phyloP scores from a whole-genome alignment of 2,888 invertebrate genomes.

The Oscheius sp. region DNA sequence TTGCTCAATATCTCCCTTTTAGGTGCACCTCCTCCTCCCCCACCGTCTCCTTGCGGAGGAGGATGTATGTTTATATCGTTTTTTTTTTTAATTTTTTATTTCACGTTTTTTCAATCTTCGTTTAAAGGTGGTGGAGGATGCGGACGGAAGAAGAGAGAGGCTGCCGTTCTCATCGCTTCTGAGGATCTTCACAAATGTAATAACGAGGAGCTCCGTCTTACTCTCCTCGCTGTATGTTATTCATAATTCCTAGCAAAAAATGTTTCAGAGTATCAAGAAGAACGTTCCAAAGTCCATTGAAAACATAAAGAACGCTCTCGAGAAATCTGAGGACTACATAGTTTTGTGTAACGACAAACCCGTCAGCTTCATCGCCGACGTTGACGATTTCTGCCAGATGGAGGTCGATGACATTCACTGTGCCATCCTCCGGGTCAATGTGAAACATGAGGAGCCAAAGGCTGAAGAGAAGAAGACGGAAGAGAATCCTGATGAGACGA shows the following conservation, averaged over 20 bases:
- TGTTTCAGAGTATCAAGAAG: conserved; percentile 41
- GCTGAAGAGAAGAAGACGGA: conserved; percentile 15
- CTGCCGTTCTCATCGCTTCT: conserved; percentile 40
- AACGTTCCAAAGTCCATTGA: conserved; percentile 39
- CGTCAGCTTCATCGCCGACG: conserved; percentile 48
- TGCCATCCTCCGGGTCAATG: conserved; percentile 44
- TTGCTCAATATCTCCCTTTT: background rate
- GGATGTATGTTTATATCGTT: background rate
- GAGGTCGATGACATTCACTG: conserved; percentile 46
- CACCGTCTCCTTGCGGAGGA: background rate
- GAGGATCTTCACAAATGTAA: conserved; percentile 50
- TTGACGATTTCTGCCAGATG: conserved; percentile 50
- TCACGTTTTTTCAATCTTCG: background rate
- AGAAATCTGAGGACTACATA: conserved; percentile 38
- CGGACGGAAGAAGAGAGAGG: conserved; percentile 52
- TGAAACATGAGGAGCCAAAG: conserved; percentile 33
- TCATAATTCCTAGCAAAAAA: background rate
- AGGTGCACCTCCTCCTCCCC: background rate
- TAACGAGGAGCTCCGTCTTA: conserved; percentile 48
- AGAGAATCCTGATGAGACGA: conserved; percentile 12
- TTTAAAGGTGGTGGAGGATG: conserved; percentile 31
- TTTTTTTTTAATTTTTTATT: background rate
- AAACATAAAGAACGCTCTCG: conserved; percentile 43
- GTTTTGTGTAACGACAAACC: conserved; percentile 49
- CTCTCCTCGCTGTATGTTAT: conserved; percentile 36